These are phyloP conservation scores for Acrossocheilus wenchowensis DNA, from an alignment of 2,797 vertebrate genomes.

Conservation along the genomic window DNA sequence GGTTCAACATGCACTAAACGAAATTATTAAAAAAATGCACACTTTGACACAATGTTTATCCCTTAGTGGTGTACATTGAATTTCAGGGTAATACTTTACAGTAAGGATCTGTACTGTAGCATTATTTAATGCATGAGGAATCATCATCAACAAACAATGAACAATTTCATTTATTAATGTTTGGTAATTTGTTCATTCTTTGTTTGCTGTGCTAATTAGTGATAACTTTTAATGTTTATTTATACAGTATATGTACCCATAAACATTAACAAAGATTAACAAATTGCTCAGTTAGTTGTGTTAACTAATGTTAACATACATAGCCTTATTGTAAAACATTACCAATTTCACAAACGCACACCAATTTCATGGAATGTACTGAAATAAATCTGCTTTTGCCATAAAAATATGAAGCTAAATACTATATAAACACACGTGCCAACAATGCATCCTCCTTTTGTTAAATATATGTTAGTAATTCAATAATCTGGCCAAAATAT, in stretches of 20 bases:
- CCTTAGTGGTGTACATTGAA: neutral
- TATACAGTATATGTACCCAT: neutral
- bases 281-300: neutral
- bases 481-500: constrained; percentile 17
- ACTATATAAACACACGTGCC: constrained; percentile 18
- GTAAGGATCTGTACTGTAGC: constrained; percentile 3
- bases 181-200: neutral
- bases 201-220: neutral
- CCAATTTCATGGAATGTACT: neutral
- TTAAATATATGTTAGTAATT: constrained; percentile 9
- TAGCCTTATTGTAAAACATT: constrained; percentile 19
- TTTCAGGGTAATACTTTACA: constrained; percentile 13
- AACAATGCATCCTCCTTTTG: constrained; percentile 20
- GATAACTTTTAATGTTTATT: neutral
- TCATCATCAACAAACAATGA: neutral
- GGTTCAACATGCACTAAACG: neutral
- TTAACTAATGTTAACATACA: neutral
- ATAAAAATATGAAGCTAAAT: neutral
- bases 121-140: neutral
- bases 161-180: neutral
- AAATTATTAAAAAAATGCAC: constrained; percentile 52
- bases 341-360: constrained; percentile 4
- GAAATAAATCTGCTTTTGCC: constrained; percentile 27
- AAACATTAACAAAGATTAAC: neutral
- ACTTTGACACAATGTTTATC: neutral